A percentile compares a stretch with the other conserved stretches of the same genome.
Evolutionary conservation across 2,797 vertebrate species (phyloP).

Genomic region (Lepus oiostolus): DNA sequence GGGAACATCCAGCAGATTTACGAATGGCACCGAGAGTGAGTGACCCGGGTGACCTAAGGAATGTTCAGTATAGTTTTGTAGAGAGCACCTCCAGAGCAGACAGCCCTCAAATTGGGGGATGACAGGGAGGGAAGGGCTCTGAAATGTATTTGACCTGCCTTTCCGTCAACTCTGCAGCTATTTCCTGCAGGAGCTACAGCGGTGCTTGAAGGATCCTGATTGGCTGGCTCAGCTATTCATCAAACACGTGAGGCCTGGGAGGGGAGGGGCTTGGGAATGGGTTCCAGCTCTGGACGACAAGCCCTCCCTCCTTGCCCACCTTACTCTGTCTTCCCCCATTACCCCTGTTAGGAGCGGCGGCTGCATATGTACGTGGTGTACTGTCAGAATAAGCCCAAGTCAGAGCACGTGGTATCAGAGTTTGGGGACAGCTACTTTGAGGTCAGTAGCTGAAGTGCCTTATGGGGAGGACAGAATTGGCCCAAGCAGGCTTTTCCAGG

Average conservation of each 20-base stretch:
- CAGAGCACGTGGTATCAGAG: slow-evolving; percentile 89
- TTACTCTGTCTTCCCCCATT: not conserved
- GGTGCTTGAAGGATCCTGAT: slow-evolving; percentile 87
- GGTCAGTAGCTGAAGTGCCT: slow-evolving; percentile 80
- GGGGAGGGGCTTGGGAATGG: not conserved
- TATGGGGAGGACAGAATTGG: not conserved
- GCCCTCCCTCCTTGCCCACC: not conserved
- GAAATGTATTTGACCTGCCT: slow-evolving; percentile 36
- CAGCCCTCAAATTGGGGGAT: not conserved
- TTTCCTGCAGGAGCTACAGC: slow-evolving; percentile 87
- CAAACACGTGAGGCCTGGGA: slow-evolving; percentile 87
- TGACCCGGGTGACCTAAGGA: not conserved
- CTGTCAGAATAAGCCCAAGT: slow-evolving; percentile 90
- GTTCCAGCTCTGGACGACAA: not conserved
- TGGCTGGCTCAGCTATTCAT: slow-evolving; percentile 88
- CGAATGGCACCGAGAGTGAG: slow-evolving; percentile 90
- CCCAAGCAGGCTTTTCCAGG: not conserved
- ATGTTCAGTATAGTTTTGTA: not conserved
- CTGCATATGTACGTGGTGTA: slow-evolving; percentile 91
- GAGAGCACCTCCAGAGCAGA: not conserved
- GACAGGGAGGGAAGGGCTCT: not conserved
- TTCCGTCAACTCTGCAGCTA: slow-evolving; percentile 81
- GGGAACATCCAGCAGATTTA: slow-evolving; percentile 90
- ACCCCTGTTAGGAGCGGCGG: slow-evolving; percentile 86
- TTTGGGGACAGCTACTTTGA: slow-evolving; percentile 90